A percentile compares a stretch with the other conserved stretches of the same genome.
Conservation (phyloP, 1,140 invertebrate species). For the Wasmannia auropunctata region DNA sequence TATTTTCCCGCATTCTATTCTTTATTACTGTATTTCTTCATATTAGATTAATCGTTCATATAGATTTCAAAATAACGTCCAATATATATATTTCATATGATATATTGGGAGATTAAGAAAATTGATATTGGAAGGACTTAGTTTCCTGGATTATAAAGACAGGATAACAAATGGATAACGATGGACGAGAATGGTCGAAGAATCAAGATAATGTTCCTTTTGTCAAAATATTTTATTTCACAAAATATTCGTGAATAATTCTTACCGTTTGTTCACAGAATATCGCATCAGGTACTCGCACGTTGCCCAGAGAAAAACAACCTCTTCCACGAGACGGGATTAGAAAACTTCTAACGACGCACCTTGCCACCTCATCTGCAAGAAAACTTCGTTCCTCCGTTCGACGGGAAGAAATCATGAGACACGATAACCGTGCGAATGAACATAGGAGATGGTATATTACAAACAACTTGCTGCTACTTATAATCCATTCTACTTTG, state of each 20-base stretch:
- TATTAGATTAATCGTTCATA: background rate
- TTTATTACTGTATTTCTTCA: background rate
- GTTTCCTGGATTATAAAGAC: background rate
- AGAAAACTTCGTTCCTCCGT: constrained; percentile 31
- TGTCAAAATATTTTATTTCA: constrained; percentile 29
- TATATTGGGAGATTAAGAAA: background rate
- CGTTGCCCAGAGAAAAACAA: constrained; percentile 4
- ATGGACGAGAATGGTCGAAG: background rate
- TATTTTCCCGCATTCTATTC: background rate
- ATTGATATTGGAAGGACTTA: background rate
- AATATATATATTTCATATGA: background rate
- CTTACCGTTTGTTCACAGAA: constrained; percentile 36
- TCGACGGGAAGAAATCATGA: constrained; percentile 29
- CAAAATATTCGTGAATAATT: constrained; percentile 9
- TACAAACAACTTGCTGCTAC: background rate
- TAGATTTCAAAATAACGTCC: background rate
- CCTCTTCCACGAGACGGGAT: background rate
- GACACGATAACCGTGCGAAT: background rate
- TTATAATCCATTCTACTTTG: constrained; percentile 5
- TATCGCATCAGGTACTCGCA: background rate
- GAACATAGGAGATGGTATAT: constrained; percentile 37
- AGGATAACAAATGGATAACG: background rate
- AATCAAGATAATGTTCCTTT: background rate
- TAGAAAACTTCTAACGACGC: constrained; percentile 51
- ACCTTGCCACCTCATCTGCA: constrained; percentile 38